phyloP scores from a whole-genome alignment of 92 coral and sea anemone species.

The Palythoa grandiflora region DNA sequence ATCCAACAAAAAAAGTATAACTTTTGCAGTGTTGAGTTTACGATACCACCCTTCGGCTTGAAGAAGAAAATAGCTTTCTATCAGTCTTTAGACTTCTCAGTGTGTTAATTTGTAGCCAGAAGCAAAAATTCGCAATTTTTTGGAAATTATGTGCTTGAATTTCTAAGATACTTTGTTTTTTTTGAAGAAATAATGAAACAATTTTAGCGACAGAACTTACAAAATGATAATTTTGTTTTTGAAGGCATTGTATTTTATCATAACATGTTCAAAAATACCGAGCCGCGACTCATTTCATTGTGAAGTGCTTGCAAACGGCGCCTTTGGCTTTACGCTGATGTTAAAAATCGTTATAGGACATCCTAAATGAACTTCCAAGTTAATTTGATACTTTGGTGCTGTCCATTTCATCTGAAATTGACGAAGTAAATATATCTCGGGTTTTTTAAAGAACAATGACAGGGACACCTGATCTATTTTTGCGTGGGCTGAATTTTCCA shows the following conservation, averaged over 20 bases:
- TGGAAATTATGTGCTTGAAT: not conserved
- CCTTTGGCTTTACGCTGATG: not conserved
- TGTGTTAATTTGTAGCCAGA: not conserved
- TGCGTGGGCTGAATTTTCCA: not conserved
- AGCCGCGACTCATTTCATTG: slow-evolving; percentile 20
- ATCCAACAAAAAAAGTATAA: not conserved
- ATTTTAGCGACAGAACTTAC: not conserved
- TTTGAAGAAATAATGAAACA: not conserved
- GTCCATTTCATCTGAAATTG: slow-evolving; percentile 29
- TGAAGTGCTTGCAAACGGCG: not conserved
- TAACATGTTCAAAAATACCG: not conserved
- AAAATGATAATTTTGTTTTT: not conserved
- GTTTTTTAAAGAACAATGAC: not conserved
- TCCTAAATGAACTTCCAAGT: slow-evolving; percentile 28
- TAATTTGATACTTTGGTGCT: slow-evolving; percentile 25
- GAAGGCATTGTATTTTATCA: not conserved
- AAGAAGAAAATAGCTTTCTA: not conserved
- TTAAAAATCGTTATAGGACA: not conserved
- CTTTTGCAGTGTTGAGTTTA: not conserved
- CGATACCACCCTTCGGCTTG: not conserved
- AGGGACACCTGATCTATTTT: not conserved
- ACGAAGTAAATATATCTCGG: not conserved
- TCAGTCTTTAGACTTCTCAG: not conserved
- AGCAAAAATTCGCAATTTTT: not conserved
- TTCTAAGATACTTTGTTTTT: not conserved